Percentiles rank a stretch among this genome's conserved stretches.
phyloP scores from a whole-genome alignment of 2,888 invertebrate genomes.

The Tenthredo livida region DNA sequence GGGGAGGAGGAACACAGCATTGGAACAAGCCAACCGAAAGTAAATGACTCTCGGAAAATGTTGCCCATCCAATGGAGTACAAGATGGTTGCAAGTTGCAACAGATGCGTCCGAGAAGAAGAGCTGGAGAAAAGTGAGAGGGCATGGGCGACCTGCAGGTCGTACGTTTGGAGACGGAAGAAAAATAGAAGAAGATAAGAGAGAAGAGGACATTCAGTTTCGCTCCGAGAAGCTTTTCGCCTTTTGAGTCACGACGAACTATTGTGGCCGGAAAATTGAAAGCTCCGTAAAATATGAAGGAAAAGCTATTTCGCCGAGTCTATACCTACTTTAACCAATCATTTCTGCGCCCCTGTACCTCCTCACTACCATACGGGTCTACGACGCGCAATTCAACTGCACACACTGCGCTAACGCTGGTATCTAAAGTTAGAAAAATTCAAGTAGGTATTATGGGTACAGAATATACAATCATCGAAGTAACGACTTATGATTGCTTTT shows the following conservation, averaged over 20 bases:
- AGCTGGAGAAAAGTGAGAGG: too few species aligned
- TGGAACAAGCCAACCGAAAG: conserved; percentile 35
- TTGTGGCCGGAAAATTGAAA: conserved; percentile 48
- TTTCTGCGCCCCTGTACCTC: conserved; percentile 36
- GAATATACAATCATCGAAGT: background rate
- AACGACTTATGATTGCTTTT: background rate
- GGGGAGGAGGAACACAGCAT: background rate
- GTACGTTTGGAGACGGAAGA: background rate
- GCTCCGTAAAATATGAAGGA: conserved; percentile 49
- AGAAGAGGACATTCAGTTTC: conserved; percentile 35
- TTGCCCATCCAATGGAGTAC: conserved; percentile 16
- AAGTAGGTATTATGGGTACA: background rate
- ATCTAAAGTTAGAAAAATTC: background rate
- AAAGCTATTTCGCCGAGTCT: conserved; percentile 48
- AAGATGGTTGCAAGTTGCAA: conserved; percentile 38
- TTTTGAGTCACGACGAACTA: conserved; percentile 39
- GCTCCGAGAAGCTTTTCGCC: conserved; percentile 45
- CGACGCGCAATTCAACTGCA: background rate
- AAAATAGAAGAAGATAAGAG: background rate
- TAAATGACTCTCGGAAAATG: conserved; percentile 41
- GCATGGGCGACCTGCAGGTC: too few species aligned
- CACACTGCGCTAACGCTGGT: background rate
- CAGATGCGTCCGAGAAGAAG: conserved; percentile 13
- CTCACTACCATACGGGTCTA: background rate
- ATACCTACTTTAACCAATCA: conserved; percentile 43